Percentiles rank a stretch among this genome's conserved stretches.
Evolutionary conservation across 2,113 vertebrate genomes (phyloP).

Genomic region (Phrynosoma blainvillii): DNA sequence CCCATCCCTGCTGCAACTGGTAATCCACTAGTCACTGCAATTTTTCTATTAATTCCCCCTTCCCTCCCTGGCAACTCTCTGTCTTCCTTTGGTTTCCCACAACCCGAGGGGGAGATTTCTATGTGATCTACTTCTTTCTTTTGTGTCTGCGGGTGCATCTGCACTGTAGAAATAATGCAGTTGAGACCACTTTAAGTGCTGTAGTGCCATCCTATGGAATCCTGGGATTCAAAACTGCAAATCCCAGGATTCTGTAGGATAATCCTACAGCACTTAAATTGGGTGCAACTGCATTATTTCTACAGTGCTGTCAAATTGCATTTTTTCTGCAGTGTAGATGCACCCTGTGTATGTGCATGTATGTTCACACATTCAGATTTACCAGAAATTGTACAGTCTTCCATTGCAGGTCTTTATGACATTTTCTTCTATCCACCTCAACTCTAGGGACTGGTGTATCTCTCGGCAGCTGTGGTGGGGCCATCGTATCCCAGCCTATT

Average conservation of each 20-base stretch:
- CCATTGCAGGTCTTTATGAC: not conserved
- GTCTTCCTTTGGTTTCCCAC: not conserved
- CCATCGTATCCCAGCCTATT: slow-evolving; percentile 90
- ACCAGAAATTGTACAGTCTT: not conserved
- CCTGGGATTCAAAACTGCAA: no score
- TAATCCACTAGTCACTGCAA: not conserved
- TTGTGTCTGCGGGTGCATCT: no score
- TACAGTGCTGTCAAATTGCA: no score
- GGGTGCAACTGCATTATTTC: no score
- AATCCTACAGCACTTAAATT: no score
- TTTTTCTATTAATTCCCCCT: not conserved
- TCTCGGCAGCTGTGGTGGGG: slow-evolving; percentile 95
- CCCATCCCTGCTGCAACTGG: no score
- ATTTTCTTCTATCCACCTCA: not conserved
- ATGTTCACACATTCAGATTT: not conserved
- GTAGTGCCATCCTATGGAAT: no score
- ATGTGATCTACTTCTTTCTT: not conserved
- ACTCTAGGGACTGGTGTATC: slow-evolving; percentile 83
- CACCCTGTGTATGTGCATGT: no score
- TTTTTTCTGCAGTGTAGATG: no score
- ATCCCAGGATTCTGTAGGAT: no score
- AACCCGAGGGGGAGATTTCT: not conserved
- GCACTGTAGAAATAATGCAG: no score
- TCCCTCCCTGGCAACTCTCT: not conserved
- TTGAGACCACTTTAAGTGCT: no score